Evolutionary conservation across 2,113 vertebrate genomes (phyloP).

Genomic region (Aythya baeri): DNA sequence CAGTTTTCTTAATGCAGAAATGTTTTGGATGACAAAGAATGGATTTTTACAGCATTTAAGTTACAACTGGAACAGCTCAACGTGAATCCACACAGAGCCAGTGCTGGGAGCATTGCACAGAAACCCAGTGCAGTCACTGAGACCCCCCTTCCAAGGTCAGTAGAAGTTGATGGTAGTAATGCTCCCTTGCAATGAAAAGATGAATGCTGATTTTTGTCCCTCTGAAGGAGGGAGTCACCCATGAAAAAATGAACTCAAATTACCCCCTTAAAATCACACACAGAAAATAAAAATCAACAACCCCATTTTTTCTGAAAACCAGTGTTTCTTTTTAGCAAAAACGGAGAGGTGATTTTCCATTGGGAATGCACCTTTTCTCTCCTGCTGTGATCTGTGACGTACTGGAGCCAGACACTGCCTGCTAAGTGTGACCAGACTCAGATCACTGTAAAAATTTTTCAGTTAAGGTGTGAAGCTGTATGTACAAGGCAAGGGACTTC

Average conservation of each 20-base stretch:
- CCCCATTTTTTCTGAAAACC: background rate
- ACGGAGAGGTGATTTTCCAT: background rate
- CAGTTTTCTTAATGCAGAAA: background rate
- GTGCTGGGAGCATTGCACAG: background rate
- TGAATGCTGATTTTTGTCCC: background rate
- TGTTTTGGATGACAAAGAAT: background rate
- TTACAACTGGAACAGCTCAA: background rate
- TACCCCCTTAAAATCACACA: background rate
- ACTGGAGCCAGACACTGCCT: background rate
- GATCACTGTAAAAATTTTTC: background rate
- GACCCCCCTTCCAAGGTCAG: background rate
- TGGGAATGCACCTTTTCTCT: background rate
- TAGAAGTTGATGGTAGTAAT: background rate
- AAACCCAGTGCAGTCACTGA: background rate
- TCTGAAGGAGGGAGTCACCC: background rate
- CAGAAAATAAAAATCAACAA: background rate
- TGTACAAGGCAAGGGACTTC: background rate
- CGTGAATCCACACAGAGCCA: background rate
- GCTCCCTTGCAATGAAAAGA: background rate
- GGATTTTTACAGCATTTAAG: background rate
- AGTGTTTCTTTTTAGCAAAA: background rate
- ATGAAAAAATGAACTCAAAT: background rate
- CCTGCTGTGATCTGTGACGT: background rate
- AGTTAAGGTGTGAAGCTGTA: background rate
- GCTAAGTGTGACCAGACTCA: background rate